A percentile compares a stretch with the other conserved stretches of the same genome.
Conservation (phyloP, 2,797 vertebrate genomes). For the Gymnothorax javanicus region DNA sequence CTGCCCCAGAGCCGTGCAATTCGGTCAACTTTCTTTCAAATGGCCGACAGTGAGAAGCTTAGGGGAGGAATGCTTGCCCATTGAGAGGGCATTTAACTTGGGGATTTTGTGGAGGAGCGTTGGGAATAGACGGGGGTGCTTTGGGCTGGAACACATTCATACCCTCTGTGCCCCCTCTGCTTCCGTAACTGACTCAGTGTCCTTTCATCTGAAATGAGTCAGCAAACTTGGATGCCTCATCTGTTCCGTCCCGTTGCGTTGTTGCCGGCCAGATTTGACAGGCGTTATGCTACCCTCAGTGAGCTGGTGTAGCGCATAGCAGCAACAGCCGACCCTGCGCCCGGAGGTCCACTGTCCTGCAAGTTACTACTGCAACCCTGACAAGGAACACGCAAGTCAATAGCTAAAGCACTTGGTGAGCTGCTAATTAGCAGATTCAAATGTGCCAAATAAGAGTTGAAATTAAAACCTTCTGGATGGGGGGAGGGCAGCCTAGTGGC, state of each 20-base stretch:
- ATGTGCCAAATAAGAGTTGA: too few relatives aligned
- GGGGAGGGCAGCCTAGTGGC: too few relatives aligned
- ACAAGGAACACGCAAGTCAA: too few relatives aligned
- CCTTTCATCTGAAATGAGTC: slow-evolving; percentile 8
- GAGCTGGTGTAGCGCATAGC: background rate
- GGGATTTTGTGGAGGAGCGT: background rate
- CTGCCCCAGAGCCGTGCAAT: background rate
- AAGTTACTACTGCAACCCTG: too few relatives aligned
- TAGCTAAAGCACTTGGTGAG: too few relatives aligned
- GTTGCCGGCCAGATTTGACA: background rate
- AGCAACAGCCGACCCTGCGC: too few relatives aligned
- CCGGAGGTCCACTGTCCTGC: too few relatives aligned
- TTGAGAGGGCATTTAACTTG: background rate
- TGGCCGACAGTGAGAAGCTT: background rate
- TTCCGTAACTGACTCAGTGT: background rate
- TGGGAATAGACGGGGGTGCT: background rate
- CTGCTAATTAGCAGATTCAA: too few relatives aligned
- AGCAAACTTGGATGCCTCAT: background rate
- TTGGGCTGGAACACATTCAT: background rate
- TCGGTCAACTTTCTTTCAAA: background rate
- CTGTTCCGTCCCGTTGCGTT: slow-evolving; percentile 5
- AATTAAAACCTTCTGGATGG: too few relatives aligned
- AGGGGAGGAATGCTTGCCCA: background rate
- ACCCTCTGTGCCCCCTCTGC: background rate
- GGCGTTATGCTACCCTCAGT: background rate